A percentile compares a stretch with the other conserved stretches of the same genome.
phyloP scores from a whole-genome alignment of 1,140 invertebrate genomes.

The Heliconius melpomene region DNA sequence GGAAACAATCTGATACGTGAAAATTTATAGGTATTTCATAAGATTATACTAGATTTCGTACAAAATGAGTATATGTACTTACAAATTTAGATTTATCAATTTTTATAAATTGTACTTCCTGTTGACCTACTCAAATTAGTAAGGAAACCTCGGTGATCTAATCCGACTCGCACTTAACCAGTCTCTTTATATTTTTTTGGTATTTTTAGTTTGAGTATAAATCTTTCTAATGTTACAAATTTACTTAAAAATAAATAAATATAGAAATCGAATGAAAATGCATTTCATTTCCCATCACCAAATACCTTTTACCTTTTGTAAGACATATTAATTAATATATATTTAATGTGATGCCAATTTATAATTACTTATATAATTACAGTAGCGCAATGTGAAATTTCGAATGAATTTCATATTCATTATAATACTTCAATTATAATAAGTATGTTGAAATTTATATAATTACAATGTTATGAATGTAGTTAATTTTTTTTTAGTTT shows the following conservation, averaged over 20 bases:
- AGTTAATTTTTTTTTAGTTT: neutral
- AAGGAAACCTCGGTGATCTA: too few relatives aligned
- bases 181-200: too few relatives aligned
- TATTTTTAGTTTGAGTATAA: neutral
- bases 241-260: neutral
- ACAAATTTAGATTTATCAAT: too few relatives aligned
- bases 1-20: too few relatives aligned
- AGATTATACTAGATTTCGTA: too few relatives aligned
- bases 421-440: neutral
- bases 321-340: slow-evolving; percentile 4
- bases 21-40: too few relatives aligned
- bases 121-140: too few relatives aligned
- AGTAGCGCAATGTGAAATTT: slow-evolving; percentile 1
- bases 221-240: neutral
- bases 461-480: neutral
- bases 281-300: neutral
- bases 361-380: slow-evolving; percentile 5
- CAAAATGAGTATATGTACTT: too few relatives aligned
- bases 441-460: too few relatives aligned
- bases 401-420: slow-evolving; percentile 6
- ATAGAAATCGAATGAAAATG: neutral
- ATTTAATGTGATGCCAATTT: slow-evolving; percentile 7
- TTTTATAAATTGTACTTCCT: too few relatives aligned
- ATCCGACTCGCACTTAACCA: too few relatives aligned
- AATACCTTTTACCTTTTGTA: neutral